Evolutionary conservation across 2,113 vertebrate species (phyloP).

Genomic region (Petroica traversi): DNA sequence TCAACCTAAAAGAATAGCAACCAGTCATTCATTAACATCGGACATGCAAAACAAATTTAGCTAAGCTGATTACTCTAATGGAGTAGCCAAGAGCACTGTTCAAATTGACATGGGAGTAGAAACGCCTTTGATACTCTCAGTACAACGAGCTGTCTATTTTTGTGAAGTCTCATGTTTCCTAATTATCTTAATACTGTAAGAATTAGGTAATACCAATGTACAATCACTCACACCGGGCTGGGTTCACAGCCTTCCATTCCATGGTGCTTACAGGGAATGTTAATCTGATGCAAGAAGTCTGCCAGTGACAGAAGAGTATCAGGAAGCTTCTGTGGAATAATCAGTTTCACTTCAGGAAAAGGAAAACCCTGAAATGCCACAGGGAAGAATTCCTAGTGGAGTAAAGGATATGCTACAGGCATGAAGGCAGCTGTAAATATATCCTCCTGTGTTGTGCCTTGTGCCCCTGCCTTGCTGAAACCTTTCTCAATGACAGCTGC

Average conservation of each 20-base stretch:
- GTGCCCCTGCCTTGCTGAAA: not conserved
- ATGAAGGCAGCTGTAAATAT: not conserved
- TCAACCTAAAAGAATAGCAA: conserved; percentile 32
- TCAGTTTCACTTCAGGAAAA: not conserved
- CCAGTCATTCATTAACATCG: conserved; percentile 39
- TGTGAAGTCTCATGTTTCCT: conserved; percentile 45
- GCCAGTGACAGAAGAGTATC: not conserved
- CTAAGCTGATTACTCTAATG: conserved; percentile 64
- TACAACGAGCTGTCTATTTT: conserved; percentile 44
- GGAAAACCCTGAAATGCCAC: not conserved
- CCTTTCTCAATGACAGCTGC: not conserved
- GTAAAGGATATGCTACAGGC: not conserved
- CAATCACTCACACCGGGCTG: not conserved
- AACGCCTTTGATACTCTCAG: conserved; percentile 39
- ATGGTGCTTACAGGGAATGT: not conserved
- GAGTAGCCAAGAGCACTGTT: conserved; percentile 54
- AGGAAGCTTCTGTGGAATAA: not conserved
- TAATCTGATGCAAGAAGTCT: not conserved
- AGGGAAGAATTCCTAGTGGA: not conserved
- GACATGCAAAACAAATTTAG: conserved; percentile 64
- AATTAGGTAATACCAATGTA: conserved; percentile 52
- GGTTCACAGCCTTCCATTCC: not conserved
- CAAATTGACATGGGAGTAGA: conserved; percentile 51
- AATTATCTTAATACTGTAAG: conserved; percentile 56
- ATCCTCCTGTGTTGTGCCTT: not conserved